Conservation (phyloP, 2,113 vertebrate species). For the Ageneiosus marmoratus region DNA sequence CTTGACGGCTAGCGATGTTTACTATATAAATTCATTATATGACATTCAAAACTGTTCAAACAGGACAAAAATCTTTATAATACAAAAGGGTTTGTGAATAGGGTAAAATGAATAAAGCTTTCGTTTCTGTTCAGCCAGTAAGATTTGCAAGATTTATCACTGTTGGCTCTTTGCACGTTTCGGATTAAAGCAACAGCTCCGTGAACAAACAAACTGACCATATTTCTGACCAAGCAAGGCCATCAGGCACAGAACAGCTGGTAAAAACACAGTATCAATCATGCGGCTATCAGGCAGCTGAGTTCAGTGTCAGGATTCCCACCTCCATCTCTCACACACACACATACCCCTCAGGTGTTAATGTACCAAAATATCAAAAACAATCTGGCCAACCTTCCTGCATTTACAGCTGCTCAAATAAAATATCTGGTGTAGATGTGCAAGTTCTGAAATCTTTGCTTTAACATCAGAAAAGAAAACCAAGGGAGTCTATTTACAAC, state of each 20-base stretch:
- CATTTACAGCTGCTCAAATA: background rate
- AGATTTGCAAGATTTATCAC: background rate
- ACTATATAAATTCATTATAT: no score
- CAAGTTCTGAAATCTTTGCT: background rate
- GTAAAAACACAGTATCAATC: conserved; percentile 59
- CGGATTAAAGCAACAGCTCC: background rate
- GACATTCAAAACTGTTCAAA: background rate
- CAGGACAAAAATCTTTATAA: background rate
- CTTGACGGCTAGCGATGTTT: background rate
- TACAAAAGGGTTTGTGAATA: background rate
- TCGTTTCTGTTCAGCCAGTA: background rate
- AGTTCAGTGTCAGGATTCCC: conserved; percentile 54
- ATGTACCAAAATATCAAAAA: background rate
- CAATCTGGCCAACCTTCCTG: background rate
- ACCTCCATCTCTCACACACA: conserved; percentile 35
- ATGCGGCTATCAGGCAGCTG: conserved; percentile 50
- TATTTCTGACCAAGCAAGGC: background rate
- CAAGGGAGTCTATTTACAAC: background rate
- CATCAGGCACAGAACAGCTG: background rate
- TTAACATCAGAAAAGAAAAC: background rate
- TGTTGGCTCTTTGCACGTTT: background rate
- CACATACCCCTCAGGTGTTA: background rate
- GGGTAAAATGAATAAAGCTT: background rate
- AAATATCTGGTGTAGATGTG: background rate
- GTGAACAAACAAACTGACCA: background rate